Evolutionary conservation across 2,113 vertebrate genomes (phyloP), one percentile per base, ranked within the genome.

Genomic region (Gymnocephalus cernua): DNA sequence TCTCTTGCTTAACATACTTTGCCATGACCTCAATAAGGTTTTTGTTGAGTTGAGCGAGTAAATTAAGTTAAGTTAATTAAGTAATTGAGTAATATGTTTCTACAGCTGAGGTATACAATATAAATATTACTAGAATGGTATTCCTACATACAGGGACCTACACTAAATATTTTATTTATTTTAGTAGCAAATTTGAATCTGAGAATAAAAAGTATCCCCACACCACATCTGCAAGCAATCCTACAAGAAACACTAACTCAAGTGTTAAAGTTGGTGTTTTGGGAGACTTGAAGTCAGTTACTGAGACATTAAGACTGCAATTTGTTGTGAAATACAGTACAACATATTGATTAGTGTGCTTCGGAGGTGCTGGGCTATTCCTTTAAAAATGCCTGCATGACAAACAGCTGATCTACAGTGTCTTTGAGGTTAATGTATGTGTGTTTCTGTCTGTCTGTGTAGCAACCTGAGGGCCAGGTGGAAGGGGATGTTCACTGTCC

Each of bases 381-480:
- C 11, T 45, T 56, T 18, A 16, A 58, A 65, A 78, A 53, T 27
- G 15, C 64, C 44, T 23, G 7, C 44, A 35, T 16, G 56, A 53
- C 45, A 74, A 58, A 32, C 19, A 57, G 29, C 3, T 29, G 6
- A 53, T 59, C 44, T 38, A 23, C 23, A 38, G 10, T 10, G 18
- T 44, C 19, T 69, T 11, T 67, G 18, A 54, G 1, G 38, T 65
- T 6, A 38, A n/a, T 45, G 32, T 19, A 10, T 23, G 27, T 59
- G n/a, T 59, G 25, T 41, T 41, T 41, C 3, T 11, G 38, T 41
- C 9, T 11, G 38, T 29, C 15, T 62, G 58, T 38, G 45, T 19
- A 35, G 91, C 93, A 78, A 99, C 98, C 98, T 99, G 84, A 99
- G 93, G 2, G 98, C 97, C 91, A 99, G 93, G 83, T 99, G 98